These are phyloP conservation scores for Cassiopea andromeda DNA, from an alignment of 30 jellyfish, hydroid and myxozoan species.

Conservation along the genomic window DNA sequence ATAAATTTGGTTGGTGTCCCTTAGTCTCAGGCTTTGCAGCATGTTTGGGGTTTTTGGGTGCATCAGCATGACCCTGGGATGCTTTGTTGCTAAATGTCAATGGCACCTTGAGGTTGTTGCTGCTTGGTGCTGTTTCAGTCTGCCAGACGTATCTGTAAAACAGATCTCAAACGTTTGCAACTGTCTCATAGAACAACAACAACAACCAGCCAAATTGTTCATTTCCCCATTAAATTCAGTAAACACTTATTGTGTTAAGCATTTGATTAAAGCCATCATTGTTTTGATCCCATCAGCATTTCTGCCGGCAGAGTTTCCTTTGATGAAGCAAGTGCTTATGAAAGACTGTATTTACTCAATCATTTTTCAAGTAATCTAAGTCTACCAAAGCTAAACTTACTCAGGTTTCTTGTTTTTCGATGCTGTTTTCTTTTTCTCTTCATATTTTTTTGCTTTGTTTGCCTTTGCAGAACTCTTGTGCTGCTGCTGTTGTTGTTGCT, in stretches of 20 bases:
- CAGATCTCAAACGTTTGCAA: background rate
- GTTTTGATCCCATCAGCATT: too few species aligned
- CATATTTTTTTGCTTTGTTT: slow-evolving; percentile 18
- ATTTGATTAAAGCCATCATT: too few species aligned
- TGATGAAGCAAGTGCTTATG: too few species aligned
- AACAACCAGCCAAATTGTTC: too few species aligned
- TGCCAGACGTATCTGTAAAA: slow-evolving; percentile 57
- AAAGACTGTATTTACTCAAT: too few species aligned
- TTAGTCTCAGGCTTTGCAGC: slow-evolving; percentile 73
- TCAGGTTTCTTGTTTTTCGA: slow-evolving; percentile 66
- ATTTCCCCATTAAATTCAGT: too few species aligned
- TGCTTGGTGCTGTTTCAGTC: slow-evolving; percentile 50
- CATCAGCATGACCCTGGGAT: slow-evolving; percentile 12
- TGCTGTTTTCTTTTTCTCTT: slow-evolving; percentile 42
- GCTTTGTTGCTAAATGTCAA: slow-evolving; percentile 37
- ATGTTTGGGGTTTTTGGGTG: slow-evolving; percentile 60
- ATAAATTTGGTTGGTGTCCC: slow-evolving; percentile 29
- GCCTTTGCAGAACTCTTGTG: slow-evolving; percentile 24
- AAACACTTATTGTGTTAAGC: too few species aligned
- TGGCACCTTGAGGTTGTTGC: slow-evolving; percentile 49
- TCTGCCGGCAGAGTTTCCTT: too few species aligned
- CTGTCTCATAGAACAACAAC: too few species aligned
- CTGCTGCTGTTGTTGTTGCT: slow-evolving; percentile 14
- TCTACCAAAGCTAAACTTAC: background rate
- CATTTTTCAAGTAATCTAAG: background rate